Evolutionary conservation across 2,113 vertebrate species (phyloP).

Genomic region (Herpetotheres cachinnans): DNA sequence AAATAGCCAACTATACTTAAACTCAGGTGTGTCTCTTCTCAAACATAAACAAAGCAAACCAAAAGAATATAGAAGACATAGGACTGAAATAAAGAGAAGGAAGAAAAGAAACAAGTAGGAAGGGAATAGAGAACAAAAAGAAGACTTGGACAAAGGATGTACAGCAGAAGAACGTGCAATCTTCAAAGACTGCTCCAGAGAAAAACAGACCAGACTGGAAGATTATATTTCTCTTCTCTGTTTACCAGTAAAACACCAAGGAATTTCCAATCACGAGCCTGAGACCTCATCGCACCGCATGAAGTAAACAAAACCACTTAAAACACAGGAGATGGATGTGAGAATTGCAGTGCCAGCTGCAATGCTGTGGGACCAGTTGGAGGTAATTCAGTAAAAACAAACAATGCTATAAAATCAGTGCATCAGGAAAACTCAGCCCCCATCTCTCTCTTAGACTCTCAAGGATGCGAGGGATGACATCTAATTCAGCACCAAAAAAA

Average conservation of each 20-base stretch:
- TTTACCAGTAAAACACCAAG: background rate
- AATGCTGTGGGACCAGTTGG: background rate
- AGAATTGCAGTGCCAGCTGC: background rate
- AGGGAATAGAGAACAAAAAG: background rate
- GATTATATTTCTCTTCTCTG: background rate
- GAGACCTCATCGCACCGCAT: background rate
- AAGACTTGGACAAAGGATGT: background rate
- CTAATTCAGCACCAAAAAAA: background rate
- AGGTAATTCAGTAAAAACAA: background rate
- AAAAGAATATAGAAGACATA: background rate
- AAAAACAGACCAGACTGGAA: background rate
- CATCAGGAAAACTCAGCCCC: background rate
- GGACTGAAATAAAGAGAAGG: background rate
- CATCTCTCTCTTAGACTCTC: background rate
- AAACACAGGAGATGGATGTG: background rate
- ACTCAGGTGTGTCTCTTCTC: background rate
- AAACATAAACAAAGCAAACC: background rate
- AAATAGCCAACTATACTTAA: background rate
- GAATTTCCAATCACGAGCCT: background rate
- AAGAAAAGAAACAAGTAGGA: background rate
- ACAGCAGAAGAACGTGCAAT: background rate
- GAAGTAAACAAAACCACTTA: background rate
- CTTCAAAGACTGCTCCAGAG: background rate
- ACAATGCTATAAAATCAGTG: background rate
- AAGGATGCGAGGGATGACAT: background rate